These are phyloP conservation scores for Gnathonemus longibarbis DNA, from an alignment of 2,113 vertebrate genomes.

Conservation along the genomic window DNA sequence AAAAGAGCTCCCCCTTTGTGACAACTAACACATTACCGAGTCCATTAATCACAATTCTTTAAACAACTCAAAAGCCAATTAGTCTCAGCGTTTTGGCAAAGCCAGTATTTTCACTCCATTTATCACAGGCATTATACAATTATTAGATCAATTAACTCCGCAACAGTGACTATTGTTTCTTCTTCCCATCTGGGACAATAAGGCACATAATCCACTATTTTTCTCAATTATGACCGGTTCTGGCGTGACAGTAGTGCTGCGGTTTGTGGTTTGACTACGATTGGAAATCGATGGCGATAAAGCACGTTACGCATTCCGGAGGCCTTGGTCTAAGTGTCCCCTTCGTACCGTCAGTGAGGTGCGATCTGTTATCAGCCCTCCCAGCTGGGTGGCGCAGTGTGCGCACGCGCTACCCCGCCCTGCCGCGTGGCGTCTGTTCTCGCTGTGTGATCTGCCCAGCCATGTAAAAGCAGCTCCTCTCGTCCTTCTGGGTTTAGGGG, in stretches of 20 bases:
- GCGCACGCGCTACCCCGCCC: not conserved
- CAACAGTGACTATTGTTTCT: constrained; percentile 24
- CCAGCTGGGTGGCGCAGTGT: not conserved
- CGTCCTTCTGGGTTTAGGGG: not conserved
- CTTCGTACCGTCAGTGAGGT: not conserved
- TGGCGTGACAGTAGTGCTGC: constrained; percentile 52
- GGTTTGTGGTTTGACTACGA: constrained; percentile 51
- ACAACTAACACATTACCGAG: constrained; percentile 30
- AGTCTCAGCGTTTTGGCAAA: constrained; percentile 38
- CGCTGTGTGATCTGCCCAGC: not conserved
- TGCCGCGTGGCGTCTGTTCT: not conserved
- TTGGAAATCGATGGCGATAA: constrained; percentile 46
- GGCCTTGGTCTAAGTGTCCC: not conserved
- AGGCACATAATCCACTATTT: constrained; percentile 21
- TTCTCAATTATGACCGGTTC: constrained; percentile 29
- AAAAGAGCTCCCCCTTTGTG: not conserved
- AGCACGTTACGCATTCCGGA: not conserved
- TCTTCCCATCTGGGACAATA: constrained; percentile 28
- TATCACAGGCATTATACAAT: constrained; percentile 44
- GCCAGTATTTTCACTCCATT: constrained; percentile 35
- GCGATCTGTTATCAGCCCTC: not conserved
- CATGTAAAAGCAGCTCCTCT: too few relatives aligned
- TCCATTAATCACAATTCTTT: constrained; percentile 45
- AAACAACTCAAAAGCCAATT: constrained; percentile 41
- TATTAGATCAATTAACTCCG: constrained; percentile 45